phyloP scores from a whole-genome alignment of 2,797 vertebrate genomes.

The Poeciliopsis paucimaculata region DNA sequence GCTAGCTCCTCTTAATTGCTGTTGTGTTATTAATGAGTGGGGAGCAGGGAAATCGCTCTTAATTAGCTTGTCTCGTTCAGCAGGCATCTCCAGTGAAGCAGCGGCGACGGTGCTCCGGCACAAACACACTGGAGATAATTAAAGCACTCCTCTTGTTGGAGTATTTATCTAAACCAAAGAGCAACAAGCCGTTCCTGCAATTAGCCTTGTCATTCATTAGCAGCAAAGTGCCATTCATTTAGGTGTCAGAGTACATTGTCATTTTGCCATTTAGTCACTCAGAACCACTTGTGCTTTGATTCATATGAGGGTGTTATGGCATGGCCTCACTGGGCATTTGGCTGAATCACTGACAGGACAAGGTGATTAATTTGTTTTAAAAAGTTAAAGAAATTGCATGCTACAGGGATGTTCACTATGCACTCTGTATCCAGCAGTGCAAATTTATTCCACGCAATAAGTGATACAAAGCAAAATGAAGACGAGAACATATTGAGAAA shows the following conservation, averaged over 20 bases:
- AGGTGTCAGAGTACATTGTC: conserved; percentile 84
- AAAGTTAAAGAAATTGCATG: conserved; percentile 10
- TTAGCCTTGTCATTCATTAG: conserved; percentile 83
- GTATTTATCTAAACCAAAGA: conserved; percentile 95
- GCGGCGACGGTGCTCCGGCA: conserved; percentile 72
- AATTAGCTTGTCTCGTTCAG: conserved; percentile 97
- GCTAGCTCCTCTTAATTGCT: conserved; percentile 93
- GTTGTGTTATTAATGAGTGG: conserved; percentile 98
- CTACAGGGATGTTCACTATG: neutral
- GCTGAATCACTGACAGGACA: conserved; percentile 17
- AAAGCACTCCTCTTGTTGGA: conserved; percentile 93
- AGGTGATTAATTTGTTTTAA: neutral
- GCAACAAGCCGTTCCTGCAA: conserved; percentile 90
- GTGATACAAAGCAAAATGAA: neutral
- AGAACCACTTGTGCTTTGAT: conserved; percentile 29
- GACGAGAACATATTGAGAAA: neutral
- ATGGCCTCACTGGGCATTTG: conserved; percentile 15
- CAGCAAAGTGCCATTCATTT: conserved; percentile 85
- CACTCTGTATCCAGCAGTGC: neutral
- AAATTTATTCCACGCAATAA: neutral
- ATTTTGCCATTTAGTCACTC: conserved; percentile 78
- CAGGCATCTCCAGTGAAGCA: conserved; percentile 86
- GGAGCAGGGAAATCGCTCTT: conserved; percentile 93
- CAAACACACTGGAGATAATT: conserved; percentile 89
- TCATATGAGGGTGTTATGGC: conserved; percentile 19